These are phyloP conservation scores for Tridacna crocea DNA, from an alignment of 2,888 invertebrate species.

Conservation along the genomic window DNA sequence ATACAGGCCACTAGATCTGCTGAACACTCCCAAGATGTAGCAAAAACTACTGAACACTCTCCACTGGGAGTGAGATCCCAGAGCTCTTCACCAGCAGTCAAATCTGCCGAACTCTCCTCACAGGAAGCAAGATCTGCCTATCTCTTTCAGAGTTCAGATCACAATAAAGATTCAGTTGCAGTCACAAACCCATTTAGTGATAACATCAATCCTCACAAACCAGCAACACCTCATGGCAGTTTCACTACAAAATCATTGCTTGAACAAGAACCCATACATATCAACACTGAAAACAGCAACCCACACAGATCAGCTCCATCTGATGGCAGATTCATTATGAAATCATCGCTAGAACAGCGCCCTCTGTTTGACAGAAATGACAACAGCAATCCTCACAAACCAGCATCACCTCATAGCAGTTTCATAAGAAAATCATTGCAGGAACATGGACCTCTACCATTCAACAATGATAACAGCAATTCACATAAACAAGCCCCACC, in stretches of 20 bases:
- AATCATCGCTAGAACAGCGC: no score
- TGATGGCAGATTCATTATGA: neutral
- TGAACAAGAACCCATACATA: neutral
- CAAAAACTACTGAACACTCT: neutral
- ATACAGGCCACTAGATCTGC: neutral
- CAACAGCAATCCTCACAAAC: no score
- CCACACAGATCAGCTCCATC: neutral
- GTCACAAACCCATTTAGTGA: constrained; percentile 40
- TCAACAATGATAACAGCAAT: no score
- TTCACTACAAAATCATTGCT: neutral
- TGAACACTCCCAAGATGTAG: neutral
- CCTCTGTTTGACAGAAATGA: no score
- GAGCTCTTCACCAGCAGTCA: no score
- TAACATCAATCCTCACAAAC: neutral
- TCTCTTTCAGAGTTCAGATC: neutral
- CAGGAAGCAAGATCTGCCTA: no score
- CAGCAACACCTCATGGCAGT: neutral
- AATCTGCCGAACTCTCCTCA: no score
- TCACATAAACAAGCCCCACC: no score
- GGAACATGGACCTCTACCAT: no score
- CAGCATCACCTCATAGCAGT: no score
- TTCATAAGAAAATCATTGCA: no score
- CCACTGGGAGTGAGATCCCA: no score
- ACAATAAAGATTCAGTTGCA: neutral
- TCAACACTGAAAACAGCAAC: neutral